phyloP scores from a whole-genome alignment of 2,113 vertebrate genomes.

The Cygnus buccinator region DNA sequence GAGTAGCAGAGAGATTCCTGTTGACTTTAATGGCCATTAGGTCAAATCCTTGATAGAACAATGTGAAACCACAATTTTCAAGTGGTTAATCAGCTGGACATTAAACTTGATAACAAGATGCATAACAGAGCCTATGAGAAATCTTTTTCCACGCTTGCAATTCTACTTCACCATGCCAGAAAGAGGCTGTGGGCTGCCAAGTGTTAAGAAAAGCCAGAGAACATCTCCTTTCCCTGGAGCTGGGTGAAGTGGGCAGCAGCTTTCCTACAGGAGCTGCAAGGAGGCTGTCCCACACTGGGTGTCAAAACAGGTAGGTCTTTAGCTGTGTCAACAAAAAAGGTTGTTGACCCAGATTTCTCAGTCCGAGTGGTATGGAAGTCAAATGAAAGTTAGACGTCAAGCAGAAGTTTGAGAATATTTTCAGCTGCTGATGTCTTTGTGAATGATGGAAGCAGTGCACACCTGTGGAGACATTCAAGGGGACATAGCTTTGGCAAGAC shows the following conservation, averaged over 20 bases:
- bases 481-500: not conserved
- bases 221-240: not conserved
- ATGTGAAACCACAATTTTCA: not conserved
- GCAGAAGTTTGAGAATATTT: not conserved
- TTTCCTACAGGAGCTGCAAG: not conserved
- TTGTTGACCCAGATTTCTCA: not conserved
- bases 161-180: not conserved
- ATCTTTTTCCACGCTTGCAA: not conserved
- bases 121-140: not conserved
- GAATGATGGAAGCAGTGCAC: not conserved
- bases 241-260: not conserved
- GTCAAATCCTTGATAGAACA: not conserved
- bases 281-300: rapidly evolving
- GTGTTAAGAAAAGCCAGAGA: not conserved
- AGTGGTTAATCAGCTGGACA: not conserved
- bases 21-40: not conserved
- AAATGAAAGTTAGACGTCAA: not conserved
- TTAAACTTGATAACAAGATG: not conserved
- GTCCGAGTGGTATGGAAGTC: not conserved
- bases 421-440: not conserved
- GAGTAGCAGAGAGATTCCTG: not conserved
- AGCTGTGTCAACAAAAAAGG: not conserved
- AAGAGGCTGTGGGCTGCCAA: not conserved
- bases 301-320: not conserved
- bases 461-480: not conserved